Evolutionary conservation across 2,797 vertebrate genomes (phyloP), one percentile per base, ranked within the genome.

Genomic region (Buceros bicornis): DNA sequence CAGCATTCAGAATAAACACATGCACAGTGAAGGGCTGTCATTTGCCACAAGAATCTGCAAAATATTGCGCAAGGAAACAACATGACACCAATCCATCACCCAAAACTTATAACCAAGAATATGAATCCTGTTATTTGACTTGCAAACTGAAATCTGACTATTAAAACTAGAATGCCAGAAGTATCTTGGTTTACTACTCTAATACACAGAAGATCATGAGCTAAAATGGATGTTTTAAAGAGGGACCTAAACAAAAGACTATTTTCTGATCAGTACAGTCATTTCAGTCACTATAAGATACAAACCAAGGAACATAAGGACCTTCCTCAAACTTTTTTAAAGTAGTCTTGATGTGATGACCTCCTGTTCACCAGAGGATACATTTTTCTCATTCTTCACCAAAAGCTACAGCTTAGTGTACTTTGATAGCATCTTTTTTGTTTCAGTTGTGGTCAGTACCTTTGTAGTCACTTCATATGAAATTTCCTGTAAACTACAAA

Each of bases 401-500:
- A 74, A 67, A 70, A 82, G 6, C 10, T 37, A 37, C 17, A 74
- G 6, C 10, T 87, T 62, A 47, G 26, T 8, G 2, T 22, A 61
- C 37, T 3, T 1, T 51, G 9, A 48, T 40, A 57, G 10, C 35
- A 26, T n/a, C 8, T 54, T 40, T 19, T 76, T n/a, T 29, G 2
- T 11, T 85, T 66, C 20, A 62, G 11, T n/a, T 83, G 2, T 31
- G 17, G 20, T 69, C 0, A 0, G 5, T 67, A 81, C 5, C 15
- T 57, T 33, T 37, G 15, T 37, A 12, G 64, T 69, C 0, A 1
- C 28, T 71, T 64, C 31, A 37, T 22, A 51, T 4, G 7, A 74
- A 71, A 83, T 69, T 26, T 43, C 19, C 7, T 50, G 13, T 24
- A 72, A 72, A 26, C 47, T 50, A 72, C 13, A 70, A 71, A 88